These are phyloP conservation scores for Mohoua ochrocephala DNA, from an alignment of 2,113 vertebrate genomes.

Conservation along the genomic window DNA sequence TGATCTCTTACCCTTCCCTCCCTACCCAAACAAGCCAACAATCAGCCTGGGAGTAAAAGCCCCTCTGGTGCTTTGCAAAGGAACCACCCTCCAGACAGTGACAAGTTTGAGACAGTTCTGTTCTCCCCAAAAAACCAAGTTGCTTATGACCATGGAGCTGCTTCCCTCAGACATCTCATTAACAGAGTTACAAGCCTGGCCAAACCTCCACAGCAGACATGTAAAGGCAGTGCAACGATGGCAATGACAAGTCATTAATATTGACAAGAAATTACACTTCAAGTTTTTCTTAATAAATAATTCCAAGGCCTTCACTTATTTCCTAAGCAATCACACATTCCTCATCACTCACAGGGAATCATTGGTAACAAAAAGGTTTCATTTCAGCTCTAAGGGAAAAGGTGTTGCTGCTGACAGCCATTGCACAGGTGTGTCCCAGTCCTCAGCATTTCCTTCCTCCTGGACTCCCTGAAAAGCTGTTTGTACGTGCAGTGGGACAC, in stretches of 20 bases:
- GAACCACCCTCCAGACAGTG: not conserved
- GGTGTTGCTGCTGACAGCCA: not conserved
- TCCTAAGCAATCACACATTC: not conserved
- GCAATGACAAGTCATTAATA: not conserved
- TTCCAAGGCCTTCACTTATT: not conserved
- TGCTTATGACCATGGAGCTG: rapidly evolving
- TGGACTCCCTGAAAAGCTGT: not conserved
- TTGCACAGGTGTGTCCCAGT: not conserved
- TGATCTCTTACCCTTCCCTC: not conserved
- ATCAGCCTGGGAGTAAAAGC: not conserved
- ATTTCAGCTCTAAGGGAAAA: not conserved
- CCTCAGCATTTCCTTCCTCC: not conserved
- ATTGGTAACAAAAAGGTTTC: not conserved
- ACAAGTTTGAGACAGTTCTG: not conserved
- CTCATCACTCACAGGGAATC: not conserved
- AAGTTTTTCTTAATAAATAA: not conserved
- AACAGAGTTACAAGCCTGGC: not conserved
- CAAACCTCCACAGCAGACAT: not conserved
- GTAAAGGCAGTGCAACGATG: not conserved
- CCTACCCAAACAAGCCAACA: not conserved
- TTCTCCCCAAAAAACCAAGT: not conserved
- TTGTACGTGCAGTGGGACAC: not conserved
- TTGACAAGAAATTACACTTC: not conserved
- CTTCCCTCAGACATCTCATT: not conserved
- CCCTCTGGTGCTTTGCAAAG: not conserved